A percentile compares a stretch with the other conserved stretches of the same genome.
These are phyloP conservation scores for Esox niger DNA, from an alignment of 2,113 vertebrate genomes.

Conservation along the genomic window DNA sequence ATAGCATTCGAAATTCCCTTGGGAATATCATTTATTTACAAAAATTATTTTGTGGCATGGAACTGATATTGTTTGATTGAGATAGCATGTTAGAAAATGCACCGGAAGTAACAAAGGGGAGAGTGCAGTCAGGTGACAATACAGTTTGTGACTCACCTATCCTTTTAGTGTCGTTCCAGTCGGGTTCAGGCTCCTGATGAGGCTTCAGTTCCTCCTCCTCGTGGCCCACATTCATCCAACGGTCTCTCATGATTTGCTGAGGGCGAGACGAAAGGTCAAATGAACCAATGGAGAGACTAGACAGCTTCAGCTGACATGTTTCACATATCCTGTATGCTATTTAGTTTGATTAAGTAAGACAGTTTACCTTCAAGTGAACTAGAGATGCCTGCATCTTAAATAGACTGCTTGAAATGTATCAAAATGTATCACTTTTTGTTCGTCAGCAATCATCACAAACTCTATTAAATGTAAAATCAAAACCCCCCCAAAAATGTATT, in stretches of 20 bases:
- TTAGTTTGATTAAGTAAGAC: too few species aligned
- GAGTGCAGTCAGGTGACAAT: too few species aligned
- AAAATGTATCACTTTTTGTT: too few species aligned
- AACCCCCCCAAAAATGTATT: too few species aligned
- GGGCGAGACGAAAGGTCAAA: constrained; percentile 24
- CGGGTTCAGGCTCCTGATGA: constrained; percentile 80
- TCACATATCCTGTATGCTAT: neutral
- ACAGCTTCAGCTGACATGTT: neutral
- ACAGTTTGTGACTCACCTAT: constrained; percentile 69
- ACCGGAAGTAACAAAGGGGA: too few species aligned
- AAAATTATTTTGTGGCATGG: neutral
- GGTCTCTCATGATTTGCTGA: constrained; percentile 90
- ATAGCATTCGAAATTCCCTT: neutral
- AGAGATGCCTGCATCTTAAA: too few species aligned
- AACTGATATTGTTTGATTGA: too few species aligned
- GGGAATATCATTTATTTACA: neutral
- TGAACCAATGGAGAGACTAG: neutral
- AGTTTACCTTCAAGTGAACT: too few species aligned
- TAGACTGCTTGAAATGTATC: too few species aligned
- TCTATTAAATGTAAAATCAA: too few species aligned
- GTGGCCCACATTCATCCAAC: constrained; percentile 86
- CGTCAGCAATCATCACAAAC: too few species aligned
- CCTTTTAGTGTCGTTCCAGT: constrained; percentile 80
- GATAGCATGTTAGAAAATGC: neutral
- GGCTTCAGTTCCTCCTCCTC: constrained; percentile 87